Conservation (phyloP, 2,888 invertebrate genomes). For the Nomada ruficornis region DNA sequence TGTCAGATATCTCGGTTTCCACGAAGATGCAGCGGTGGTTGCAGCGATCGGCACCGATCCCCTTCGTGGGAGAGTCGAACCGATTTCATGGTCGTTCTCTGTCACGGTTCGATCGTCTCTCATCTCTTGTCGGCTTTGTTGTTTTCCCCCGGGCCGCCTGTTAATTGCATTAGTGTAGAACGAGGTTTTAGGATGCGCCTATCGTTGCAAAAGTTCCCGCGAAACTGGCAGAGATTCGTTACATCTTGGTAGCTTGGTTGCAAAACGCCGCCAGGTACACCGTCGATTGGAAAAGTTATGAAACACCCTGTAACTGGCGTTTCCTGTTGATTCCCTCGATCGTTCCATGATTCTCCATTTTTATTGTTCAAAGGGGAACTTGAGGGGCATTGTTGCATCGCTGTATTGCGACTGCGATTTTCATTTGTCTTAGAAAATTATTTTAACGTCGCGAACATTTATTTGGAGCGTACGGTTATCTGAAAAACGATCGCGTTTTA, state of each 20-base stretch:
- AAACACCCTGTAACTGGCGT: slow-evolving; percentile 46
- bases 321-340: slow-evolving; percentile 37
- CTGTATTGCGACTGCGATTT: no score
- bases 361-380: neutral
- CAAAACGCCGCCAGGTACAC: slow-evolving; percentile 25
- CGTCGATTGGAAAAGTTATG: slow-evolving; percentile 40
- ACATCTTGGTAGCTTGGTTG: slow-evolving; percentile 8
- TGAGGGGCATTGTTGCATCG: neutral
- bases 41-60: slow-evolving; percentile 48
- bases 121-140: slow-evolving; percentile 69
- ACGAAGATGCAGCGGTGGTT: slow-evolving; percentile 20
- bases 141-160: slow-evolving; percentile 66
- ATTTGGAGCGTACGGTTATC: no score
- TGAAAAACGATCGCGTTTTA: neutral
- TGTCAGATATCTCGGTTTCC: slow-evolving; percentile 13
- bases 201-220: slow-evolving; percentile 53
- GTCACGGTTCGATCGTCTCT: slow-evolving; percentile 76
- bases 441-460: neutral
- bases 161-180: slow-evolving; percentile 76
- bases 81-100: slow-evolving; percentile 80
- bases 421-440: neutral
- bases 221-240: slow-evolving; percentile 38
- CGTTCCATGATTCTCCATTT: neutral
- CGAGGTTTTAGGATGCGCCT: slow-evolving; percentile 52
- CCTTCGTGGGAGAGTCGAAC: slow-evolving; percentile 77